Evolutionary conservation across 2,113 vertebrate species (phyloP), one percentile per base, ranked within the genome.

Genomic region (Pionites leucogaster): DNA sequence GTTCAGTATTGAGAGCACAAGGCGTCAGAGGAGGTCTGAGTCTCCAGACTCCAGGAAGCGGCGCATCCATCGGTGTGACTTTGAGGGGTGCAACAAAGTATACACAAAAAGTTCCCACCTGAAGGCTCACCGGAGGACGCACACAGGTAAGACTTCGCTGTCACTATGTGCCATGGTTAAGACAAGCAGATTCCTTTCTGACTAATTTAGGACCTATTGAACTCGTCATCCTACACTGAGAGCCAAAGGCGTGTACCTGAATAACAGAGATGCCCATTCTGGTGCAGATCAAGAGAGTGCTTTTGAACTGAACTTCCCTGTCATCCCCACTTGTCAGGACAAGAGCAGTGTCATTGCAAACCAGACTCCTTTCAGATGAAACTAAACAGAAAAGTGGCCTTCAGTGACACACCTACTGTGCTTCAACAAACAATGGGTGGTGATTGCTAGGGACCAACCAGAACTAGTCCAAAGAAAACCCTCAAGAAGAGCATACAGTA

Each of bases 101-200:
- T 99, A 99, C 97, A 99, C 99, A 74, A 99, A 99, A 98, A 99
- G 99, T 96, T 99, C 99, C 91, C 99, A 99, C 96, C 98, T 99
- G 98, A 99, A 99, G 98, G 99, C 99, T 97, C 99, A 99, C 95
- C 97, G 99, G 96, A 98, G 99, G 97, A 99, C 99, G 24, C 99
- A 99, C 70, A 99, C 99, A 98, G 99, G 99, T 99, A 95, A 96
- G 97, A 64, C 62, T 59, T 76, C 7, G 0, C 33, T 82, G 69
- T 52, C 42, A 9, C 74, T 55, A 17, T 31, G 60, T 55, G 12
- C 63, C 1, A 1, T 9, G 2, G n/a, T 47, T 93, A 49, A 65
- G 53, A 47, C 13, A 81, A 52, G 35, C 31, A 10, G 10, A 11
- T 86, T 87, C 41, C 29, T 75, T 91, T 79, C 23, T 84, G 13